Percentiles rank a stretch among this genome's conserved stretches.
phyloP scores from a whole-genome alignment of 2,113 vertebrate species.

The Peromyscus maniculatus region DNA sequence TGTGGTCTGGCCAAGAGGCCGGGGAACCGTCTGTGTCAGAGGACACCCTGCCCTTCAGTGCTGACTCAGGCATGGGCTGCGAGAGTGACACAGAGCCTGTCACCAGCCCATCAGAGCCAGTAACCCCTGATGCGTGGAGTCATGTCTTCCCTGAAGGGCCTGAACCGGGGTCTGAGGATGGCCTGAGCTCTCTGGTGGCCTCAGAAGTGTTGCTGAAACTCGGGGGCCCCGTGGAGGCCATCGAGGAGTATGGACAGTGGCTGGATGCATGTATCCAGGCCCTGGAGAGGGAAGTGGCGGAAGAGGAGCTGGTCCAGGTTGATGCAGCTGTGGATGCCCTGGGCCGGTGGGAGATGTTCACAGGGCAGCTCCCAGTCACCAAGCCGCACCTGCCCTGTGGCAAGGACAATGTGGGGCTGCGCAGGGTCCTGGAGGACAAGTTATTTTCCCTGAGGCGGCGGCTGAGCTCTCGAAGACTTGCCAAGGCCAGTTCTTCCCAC shows the following conservation, averaged over 20 bases:
- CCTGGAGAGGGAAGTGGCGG: constrained; percentile 83
- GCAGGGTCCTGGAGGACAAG: constrained; percentile 86
- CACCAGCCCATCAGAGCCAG: constrained; percentile 82
- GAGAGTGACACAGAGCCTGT: constrained; percentile 84
- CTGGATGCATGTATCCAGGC: constrained; percentile 85
- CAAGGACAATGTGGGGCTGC: constrained; percentile 76
- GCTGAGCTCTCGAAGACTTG: constrained; percentile 83
- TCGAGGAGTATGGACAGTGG: constrained; percentile 85
- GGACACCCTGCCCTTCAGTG: constrained; percentile 79
- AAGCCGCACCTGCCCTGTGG: constrained; percentile 79
- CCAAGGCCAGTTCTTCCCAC: constrained; percentile 79
- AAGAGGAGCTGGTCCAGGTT: constrained; percentile 85
- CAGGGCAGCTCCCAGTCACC: constrained; percentile 77
- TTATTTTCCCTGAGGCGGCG: constrained; percentile 85
- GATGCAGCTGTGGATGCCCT: constrained; percentile 83
- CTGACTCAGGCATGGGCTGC: constrained; percentile 84
- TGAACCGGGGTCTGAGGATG: constrained; percentile 72
- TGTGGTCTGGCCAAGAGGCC: constrained; percentile 67
- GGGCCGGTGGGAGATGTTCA: constrained; percentile 87
- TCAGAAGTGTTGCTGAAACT: not conserved
- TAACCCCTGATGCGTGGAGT: constrained; percentile 78
- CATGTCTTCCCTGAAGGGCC: constrained; percentile 70
- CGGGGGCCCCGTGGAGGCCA: not conserved
- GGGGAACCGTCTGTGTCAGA: constrained; percentile 68
- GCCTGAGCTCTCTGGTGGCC: not conserved